Evolutionary conservation across 2,113 vertebrate species (phyloP), one percentile per base, ranked within the genome.

Genomic region (Vimba vimba): DNA sequence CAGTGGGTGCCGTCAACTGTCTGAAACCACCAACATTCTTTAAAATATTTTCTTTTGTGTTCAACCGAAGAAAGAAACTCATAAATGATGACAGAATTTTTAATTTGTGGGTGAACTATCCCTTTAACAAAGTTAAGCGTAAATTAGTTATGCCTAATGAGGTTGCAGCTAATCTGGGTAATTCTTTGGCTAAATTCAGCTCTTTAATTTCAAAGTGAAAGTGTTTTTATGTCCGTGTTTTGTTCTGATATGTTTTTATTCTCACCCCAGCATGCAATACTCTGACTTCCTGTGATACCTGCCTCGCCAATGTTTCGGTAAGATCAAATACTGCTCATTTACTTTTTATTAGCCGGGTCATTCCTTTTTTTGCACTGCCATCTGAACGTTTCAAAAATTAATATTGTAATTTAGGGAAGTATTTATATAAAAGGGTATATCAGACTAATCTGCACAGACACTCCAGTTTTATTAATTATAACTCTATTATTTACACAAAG

Each of bases 291-390:
- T 89, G 88, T 86, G 88, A 89, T 2, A 66, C 57, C 21, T 89
- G 88, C 62, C 84, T 89, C 11, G 1, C 59, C n/a, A 89, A 89
- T 47, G 77, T 83, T 2, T 86, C 85, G 11, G 79, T 86, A 73
- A 81, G 85, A 73, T 12, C 36, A 45, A 11, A 13, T 6, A 39
- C 10, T 1, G 5, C 57, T 55, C 2, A 23, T 36, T 10, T 23
- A 57, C 7, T 36, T 6, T 21, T 55, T 57, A 12, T 78, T 33
- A 55, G 7, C 27, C 1, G 1, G 0, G 33, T 36, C 19, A 0
- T 69, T 39, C 30, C 15, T 36, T 69, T 21, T 39, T 39, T 4
- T 36, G 30, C 30, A 11, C 9, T 11, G 10, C 66, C 8, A 23
- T 10, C 33, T 71, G 33, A 36, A 69, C 33, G 2, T 10, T 7